Evolutionary conservation across 1,140 invertebrate species (phyloP).

Genomic region (Magallana ariakensis): DNA sequence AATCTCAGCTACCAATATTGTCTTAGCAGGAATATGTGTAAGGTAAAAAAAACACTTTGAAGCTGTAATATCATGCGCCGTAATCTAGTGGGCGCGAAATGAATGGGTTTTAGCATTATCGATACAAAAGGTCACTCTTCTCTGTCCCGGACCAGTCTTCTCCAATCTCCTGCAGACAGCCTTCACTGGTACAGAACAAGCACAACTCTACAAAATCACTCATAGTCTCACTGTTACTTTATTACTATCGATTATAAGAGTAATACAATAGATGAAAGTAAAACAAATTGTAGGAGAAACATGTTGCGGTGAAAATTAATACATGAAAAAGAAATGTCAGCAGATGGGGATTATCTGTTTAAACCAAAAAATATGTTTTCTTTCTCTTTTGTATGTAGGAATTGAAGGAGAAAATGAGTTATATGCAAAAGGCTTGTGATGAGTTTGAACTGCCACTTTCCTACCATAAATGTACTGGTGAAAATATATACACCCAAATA

Average conservation of each 20-base stretch:
- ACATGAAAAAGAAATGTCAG: too few species aligned
- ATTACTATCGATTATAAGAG: too few species aligned
- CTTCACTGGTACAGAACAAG: constrained; percentile 79
- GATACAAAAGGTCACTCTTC: constrained; percentile 59
- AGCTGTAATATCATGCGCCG: constrained; percentile 63
- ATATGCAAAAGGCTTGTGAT: constrained; percentile 67
- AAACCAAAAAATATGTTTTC: too few species aligned
- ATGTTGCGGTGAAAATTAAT: too few species aligned
- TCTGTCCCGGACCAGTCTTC: constrained; percentile 73
- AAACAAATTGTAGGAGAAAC: too few species aligned
- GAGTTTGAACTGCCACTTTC: constrained; percentile 54
- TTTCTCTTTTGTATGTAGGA: constrained; percentile 52
- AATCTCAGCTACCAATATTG: constrained; percentile 57
- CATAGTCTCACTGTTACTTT: too few species aligned
- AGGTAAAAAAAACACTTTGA: constrained; percentile 65
- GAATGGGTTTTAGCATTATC: constrained; percentile 60
- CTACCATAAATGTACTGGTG: constrained; percentile 79
- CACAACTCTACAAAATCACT: too few species aligned
- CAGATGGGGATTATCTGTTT: too few species aligned
- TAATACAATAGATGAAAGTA: too few species aligned
- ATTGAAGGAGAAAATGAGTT: constrained; percentile 62
- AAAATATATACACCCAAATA: constrained; percentile 81
- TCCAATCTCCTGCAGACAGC: constrained; percentile 66
- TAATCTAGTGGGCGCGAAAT: constrained; percentile 53
- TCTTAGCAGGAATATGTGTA: constrained; percentile 63